A percentile compares a stretch with the other conserved stretches of the same genome.
Conservation (phyloP, 2,797 vertebrate species). For the Leucoraja ocellata region DNA sequence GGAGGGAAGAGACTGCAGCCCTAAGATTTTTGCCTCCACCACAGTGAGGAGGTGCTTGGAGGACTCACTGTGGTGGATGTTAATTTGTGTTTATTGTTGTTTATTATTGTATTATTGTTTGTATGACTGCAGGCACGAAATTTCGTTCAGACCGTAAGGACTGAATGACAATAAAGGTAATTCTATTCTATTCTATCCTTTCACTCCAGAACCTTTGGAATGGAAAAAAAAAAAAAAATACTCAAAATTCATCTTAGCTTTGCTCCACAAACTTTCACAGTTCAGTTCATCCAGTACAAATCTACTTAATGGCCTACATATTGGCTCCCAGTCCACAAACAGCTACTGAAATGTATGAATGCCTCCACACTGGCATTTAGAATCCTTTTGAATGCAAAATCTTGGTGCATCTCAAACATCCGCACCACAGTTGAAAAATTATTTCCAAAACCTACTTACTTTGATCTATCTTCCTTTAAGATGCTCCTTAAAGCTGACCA, state of each 20-base stretch:
- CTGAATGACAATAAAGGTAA: too few species aligned
- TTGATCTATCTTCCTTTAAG: background rate
- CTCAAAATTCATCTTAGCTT: background rate
- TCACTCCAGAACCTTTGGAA: too few species aligned
- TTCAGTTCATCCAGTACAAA: background rate
- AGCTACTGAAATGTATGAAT: background rate
- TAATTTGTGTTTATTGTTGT: too few species aligned
- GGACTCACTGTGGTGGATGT: too few species aligned
- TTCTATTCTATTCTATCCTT: too few species aligned
- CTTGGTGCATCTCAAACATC: background rate
- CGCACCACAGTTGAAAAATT: background rate
- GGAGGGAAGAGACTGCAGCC: too few species aligned
- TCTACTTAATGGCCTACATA: background rate
- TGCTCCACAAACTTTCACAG: background rate
- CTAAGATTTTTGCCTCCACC: too few species aligned
- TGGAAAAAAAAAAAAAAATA: too few species aligned
- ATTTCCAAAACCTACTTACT: background rate
- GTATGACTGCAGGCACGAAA: too few species aligned
- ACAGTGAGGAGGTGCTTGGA: too few species aligned
- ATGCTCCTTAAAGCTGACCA: background rate
- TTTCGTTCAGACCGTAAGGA: too few species aligned
- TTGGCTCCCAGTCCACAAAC: background rate
- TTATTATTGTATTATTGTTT: too few species aligned
- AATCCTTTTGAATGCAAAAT: background rate
- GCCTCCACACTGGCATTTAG: background rate